phyloP scores from a whole-genome alignment of 2,797 vertebrate species.

The Gallinago stenura region DNA sequence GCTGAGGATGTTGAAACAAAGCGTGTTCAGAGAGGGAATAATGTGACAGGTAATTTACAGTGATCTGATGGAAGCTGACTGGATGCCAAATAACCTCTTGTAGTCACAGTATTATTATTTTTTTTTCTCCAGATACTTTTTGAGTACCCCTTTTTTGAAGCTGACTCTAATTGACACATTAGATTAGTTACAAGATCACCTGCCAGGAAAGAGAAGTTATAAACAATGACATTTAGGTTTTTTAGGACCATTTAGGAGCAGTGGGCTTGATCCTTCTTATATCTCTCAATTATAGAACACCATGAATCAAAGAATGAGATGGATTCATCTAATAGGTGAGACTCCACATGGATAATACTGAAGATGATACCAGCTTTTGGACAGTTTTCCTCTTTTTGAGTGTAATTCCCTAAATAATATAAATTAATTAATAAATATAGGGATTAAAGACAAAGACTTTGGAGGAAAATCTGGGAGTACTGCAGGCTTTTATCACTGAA shows the following conservation, averaged over 20 bases:
- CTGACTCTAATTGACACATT: conserved; percentile 15
- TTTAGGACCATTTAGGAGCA: neutral
- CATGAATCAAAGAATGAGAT: neutral
- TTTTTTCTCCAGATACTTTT: neutral
- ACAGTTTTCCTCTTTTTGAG: neutral
- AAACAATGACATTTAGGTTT: neutral
- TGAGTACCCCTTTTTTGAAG: conserved; percentile 23
- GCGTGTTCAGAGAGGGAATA: neutral
- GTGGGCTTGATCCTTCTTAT: neutral
- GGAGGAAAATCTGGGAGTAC: neutral
- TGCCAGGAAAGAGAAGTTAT: neutral
- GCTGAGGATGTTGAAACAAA: conserved; percentile 48
- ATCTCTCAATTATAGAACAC: neutral
- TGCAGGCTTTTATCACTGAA: neutral
- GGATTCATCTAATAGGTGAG: too few species aligned
- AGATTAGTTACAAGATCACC: conserved; percentile 21
- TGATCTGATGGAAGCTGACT: conserved; percentile 49
- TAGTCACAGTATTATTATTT: neutral
- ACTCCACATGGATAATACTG: neutral
- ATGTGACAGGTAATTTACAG: conserved; percentile 41
- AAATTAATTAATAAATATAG: neutral
- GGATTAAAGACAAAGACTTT: neutral
- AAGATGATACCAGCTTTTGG: neutral
- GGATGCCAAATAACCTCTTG: conserved; percentile 39
- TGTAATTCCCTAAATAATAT: neutral